Conservation (phyloP, 2,888 invertebrate genomes). For the Siphlonurus alternatus region DNA sequence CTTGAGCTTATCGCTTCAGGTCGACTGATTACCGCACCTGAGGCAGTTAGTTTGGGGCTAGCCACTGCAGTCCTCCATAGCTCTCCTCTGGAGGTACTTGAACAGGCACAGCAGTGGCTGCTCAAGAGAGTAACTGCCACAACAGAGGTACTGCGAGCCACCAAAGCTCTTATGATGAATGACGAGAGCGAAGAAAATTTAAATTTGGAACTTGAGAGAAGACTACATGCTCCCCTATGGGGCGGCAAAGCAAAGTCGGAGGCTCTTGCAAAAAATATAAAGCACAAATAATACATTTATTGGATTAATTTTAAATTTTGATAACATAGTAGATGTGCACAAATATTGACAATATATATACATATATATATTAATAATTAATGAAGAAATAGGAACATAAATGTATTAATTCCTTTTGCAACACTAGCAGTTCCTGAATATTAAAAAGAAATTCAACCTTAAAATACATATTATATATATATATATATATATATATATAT, state of each 20-base stretch:
- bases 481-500: too few relatives aligned
- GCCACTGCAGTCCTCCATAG: conserved; percentile 25
- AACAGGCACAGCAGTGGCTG: conserved; percentile 22
- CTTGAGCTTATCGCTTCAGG: conserved; percentile 25
- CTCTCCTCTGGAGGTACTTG: conserved; percentile 17
- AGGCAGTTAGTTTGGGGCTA: conserved; percentile 26
- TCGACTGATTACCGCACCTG: conserved; percentile 21
- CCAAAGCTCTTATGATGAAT: conserved; percentile 15
- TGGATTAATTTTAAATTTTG: too few relatives aligned
- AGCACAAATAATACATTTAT: background rate
- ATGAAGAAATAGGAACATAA: too few relatives aligned
- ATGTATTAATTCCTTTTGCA: too few relatives aligned
- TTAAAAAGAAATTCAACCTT: too few relatives aligned
- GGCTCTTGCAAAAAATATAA: conserved; percentile 24
- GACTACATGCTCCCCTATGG: conserved; percentile 26
- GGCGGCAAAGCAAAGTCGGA: conserved; percentile 24
- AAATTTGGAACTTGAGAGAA: conserved; percentile 23
- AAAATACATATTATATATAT: too few relatives aligned
- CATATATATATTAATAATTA: background rate
- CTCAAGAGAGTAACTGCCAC: conserved; percentile 17
- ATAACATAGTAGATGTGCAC: too few relatives aligned
- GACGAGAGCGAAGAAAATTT: conserved; percentile 16
- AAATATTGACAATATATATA: too few relatives aligned
- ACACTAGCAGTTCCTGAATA: too few relatives aligned
- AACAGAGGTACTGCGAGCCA: conserved; percentile 18